A percentile compares a stretch with the other conserved stretches of the same genome.
Evolutionary conservation across 1,140 invertebrate genomes (phyloP).

Genomic region (Drosophila fuyamai): DNA sequence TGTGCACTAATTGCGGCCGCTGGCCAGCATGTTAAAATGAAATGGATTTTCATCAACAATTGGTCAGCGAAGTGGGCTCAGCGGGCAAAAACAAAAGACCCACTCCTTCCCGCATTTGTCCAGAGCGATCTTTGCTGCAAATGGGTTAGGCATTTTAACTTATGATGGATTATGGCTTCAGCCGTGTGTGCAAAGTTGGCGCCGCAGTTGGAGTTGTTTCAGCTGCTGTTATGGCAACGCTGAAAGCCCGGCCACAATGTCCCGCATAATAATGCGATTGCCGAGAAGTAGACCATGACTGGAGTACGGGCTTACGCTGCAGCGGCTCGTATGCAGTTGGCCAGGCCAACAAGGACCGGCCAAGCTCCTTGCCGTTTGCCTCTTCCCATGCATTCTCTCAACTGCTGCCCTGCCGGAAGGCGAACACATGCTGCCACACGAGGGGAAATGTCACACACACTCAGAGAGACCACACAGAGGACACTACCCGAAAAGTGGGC

Average conservation of each 20-base stretch:
- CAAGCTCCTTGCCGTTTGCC: slow-evolving; percentile 5
- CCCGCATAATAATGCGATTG: slow-evolving; percentile 74
- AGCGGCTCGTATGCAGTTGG: slow-evolving; percentile 26
- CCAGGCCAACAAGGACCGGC: slow-evolving; percentile 13
- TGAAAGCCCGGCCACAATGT: slow-evolving; percentile 61
- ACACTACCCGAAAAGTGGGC: neutral
- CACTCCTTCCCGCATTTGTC: neutral
- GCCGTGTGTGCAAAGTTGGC: slow-evolving; percentile 39
- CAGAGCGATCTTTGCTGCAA: slow-evolving; percentile 47
- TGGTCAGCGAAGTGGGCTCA: slow-evolving; percentile 44
- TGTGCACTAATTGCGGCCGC: slow-evolving; percentile 80
- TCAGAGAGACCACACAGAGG: slow-evolving; percentile 5
- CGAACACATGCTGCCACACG: slow-evolving; percentile 59
- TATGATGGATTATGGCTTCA: slow-evolving; percentile 75
- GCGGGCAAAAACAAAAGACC: slow-evolving; percentile 10
- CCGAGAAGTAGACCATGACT: slow-evolving; percentile 45
- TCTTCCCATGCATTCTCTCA: slow-evolving; percentile 19
- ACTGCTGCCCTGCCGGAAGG: slow-evolving; percentile 49
- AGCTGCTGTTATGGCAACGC: slow-evolving; percentile 29
- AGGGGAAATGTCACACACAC: slow-evolving; percentile 2
- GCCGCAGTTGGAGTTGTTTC: slow-evolving; percentile 14
- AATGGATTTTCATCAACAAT: slow-evolving; percentile 84
- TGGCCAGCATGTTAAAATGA: slow-evolving; percentile 81
- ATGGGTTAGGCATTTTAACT: slow-evolving; percentile 65
- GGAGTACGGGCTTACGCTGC: slow-evolving; percentile 29